These are phyloP conservation scores for Cladopsammia gracilis DNA, from an alignment of 64 coral and sea anemone species.

Conservation along the genomic window DNA sequence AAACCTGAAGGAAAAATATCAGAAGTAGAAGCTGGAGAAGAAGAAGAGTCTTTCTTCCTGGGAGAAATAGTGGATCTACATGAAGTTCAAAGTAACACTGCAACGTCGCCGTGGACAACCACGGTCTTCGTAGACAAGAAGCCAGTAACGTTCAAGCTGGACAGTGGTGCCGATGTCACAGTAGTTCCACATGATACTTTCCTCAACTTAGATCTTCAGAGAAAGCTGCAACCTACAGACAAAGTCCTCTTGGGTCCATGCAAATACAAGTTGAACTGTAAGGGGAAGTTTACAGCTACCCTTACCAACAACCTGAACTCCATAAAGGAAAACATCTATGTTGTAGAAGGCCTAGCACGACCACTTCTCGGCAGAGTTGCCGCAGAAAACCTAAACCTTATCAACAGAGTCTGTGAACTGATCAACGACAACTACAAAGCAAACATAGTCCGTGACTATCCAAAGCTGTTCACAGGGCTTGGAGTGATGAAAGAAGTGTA, in stretches of 20 bases:
- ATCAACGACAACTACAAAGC: constrained; percentile 9
- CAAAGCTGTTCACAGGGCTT: constrained; percentile 65
- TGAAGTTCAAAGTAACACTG: not conserved
- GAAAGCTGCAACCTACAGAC: not conserved
- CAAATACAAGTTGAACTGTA: constrained; percentile 7
- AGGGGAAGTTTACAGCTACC: not conserved
- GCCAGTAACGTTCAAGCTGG: too few relatives aligned
- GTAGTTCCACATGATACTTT: too few relatives aligned
- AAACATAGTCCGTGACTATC: constrained; percentile 38
- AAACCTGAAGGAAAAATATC: not conserved
- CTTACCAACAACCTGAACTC: not conserved
- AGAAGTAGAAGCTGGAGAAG: too few relatives aligned
- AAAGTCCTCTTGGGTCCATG: constrained; percentile 21
- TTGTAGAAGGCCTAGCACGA: too few relatives aligned
- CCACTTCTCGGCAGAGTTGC: too few relatives aligned
- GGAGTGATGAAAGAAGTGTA: constrained; percentile 59
- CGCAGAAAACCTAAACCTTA: not conserved
- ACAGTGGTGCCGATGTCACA: too few relatives aligned
- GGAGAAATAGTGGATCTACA: not conserved
- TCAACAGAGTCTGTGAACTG: not conserved
- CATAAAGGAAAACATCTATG: not conserved
- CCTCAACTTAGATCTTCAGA: not conserved
- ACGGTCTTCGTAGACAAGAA: too few relatives aligned
- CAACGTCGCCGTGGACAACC: not conserved
- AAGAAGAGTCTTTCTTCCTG: not conserved